phyloP scores from a whole-genome alignment of 2,113 vertebrate genomes.

The Nothoprocta perdicaria region DNA sequence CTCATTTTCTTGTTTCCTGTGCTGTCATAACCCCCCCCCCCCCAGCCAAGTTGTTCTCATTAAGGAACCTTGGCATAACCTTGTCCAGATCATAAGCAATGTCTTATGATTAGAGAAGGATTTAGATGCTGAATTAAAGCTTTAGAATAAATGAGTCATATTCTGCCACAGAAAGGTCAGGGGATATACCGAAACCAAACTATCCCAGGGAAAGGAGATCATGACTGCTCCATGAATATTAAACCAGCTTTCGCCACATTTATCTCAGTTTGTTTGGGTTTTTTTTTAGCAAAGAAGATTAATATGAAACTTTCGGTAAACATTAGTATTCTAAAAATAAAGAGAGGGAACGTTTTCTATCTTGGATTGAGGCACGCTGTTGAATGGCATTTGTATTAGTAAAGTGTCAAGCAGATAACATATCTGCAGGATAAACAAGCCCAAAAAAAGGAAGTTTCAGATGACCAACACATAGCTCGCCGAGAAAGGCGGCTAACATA shows the following conservation, averaged over 20 bases:
- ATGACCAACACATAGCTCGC: not conserved
- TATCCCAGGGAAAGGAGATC: not conserved
- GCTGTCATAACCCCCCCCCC: rapidly evolving
- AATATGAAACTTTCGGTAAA: not conserved
- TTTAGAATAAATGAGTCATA: conserved; percentile 19
- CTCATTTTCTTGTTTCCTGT: no score
- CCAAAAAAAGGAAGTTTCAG: conserved; percentile 46
- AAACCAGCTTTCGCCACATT: not conserved
- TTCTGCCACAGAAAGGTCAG: conserved; percentile 17
- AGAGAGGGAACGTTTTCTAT: not conserved
- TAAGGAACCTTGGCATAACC: not conserved
- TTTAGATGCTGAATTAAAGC: not conserved
- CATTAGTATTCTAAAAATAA: conserved; percentile 34
- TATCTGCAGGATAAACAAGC: not conserved
- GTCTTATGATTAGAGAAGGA: not conserved
- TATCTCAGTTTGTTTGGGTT: not conserved
- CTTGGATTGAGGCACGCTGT: not conserved
- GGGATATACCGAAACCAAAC: not conserved
- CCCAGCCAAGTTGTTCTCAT: not conserved
- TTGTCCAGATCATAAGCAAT: not conserved
- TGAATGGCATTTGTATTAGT: not conserved
- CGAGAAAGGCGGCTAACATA: not conserved
- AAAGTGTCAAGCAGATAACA: not conserved
- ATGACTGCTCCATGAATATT: rapidly evolving
- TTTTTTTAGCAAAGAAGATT: not conserved